Base-by-base conservation (phyloP, 1,140 invertebrate genomes). In the Papilio polytes region DNA sequence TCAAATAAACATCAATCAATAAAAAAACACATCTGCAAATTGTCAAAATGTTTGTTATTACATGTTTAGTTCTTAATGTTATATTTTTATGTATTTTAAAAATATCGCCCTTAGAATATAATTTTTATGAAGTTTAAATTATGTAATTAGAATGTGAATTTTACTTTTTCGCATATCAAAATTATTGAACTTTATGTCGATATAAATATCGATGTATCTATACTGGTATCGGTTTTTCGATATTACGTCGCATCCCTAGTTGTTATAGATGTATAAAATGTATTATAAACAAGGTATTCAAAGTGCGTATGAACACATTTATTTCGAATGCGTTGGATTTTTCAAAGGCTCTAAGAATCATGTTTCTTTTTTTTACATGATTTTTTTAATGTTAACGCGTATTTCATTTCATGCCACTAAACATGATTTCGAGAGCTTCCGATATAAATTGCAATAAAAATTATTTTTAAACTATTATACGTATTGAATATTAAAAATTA, bases 381-480 rank as follows among this genome's bases (percentile, higher is more conserved):
- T 41, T 56, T 78, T 76, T 56, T 78, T 41, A 36, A 22, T 18
- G 31, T 46, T 59, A 46, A 66, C 8, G 56, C 66, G 44, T 66
- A 66, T 66, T 56, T 78, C 77, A 78, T 78, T 78, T 78, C 77
- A 78, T 78, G 77, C 77, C 77, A 78, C 77, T 78, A 66, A 78
- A 78, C 77, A 78, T 78, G 77, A 78, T 78, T 66, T 78, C 77
- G 77, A 78, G 77, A 78, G 77, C 77, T 78, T 78, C 59, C 53
- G 22, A 46, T 18, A 20, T 36, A 15, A 36, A 70, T 70, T 70
- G 63, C 63, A 70, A 70, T 63, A 70, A 36, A 36, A 70, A 15
- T 4, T 36, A 70, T 70, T 70, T 70, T 70, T 63, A 26, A 41
- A 41, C 20, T 36, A 36, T 22, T 22, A 66, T 66, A 66, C 59